Evolutionary conservation across 2,888 invertebrate species (phyloP), one percentile per base, ranked within the genome.

Genomic region (Cryptus viduatorius): DNA sequence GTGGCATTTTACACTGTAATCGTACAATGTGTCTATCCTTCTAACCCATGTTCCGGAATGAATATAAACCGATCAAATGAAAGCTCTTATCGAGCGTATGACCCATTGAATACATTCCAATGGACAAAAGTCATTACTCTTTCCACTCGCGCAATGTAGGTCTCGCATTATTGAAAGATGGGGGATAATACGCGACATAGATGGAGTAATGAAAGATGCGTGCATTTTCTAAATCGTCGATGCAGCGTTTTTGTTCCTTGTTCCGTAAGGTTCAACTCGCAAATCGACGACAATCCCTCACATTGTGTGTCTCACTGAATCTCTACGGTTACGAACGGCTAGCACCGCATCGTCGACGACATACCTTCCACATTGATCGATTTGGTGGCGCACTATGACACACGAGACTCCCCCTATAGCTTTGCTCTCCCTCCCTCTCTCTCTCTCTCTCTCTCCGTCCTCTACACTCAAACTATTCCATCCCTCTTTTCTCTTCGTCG

Each of bases 301-400:
- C 44, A 14, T 16, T 46, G 50, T 65, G 59, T 72, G 59, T 72
- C 67, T 44, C 37, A 19, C 44, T 31, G 76, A 83, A 68, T 61
- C 59, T 65, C 59, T 50, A 48, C 48, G 64, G 65, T 72, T 72
- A 12, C 67, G 65, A 50, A 67, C 71, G 77, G 37, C 37, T 37
- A 68, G 50, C 29, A 64, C 48, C 61, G 59, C 71, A 75, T 83
- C 83, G 79, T 65, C 61, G 46, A 50, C 72, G 67, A 72, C 50
- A 53, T 72, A 44, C 67, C 53, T 50, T 68, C 61, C 75, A 61
- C 79, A 79, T 82, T 82, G 82, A 85, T 85, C 84, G 79, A 82
- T 85, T 79, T 64, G 50, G 50, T 84, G 79, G 76, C 79, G 79
- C 79, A 69, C 79, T 85, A 79, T 85, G 84, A 85, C 84, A 82